Base-by-base conservation (phyloP, 2,888 invertebrate species). In the Catonia carolina region DNA sequence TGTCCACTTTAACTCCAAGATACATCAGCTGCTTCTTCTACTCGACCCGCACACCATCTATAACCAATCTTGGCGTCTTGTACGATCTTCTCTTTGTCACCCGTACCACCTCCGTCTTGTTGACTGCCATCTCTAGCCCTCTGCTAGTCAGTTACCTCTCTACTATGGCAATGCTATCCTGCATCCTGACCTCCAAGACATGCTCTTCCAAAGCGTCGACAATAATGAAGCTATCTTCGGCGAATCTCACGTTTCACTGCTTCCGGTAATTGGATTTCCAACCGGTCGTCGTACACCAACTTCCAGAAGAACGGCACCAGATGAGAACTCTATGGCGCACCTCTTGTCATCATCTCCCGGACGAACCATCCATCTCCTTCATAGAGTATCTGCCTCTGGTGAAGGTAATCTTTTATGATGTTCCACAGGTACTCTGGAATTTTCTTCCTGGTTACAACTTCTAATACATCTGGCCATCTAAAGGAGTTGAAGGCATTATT, bases 361-460 rank as follows among this genome's bases (percentile, higher is more conserved):
- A 41, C 15, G 17, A n/a, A 15, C 41, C 37, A 37, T 5, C 37
- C 2, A 3, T 37, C 37, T 3, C 41, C 41, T 6, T 41, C 15
- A 15, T 41, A 41, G 2, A 41, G 2, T 41, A 41, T 6, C 41
- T 41, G 41, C 17, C 41, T 41, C 41, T 41, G 41, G 17, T 41
- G 41, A 8, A 41, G 41, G 41, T 41, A 41, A 15, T 41, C 41
- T 41, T 14, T 17, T 41, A 41, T 41, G 41, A 41, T 41, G 12
- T 8, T 41, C 41, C 41, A 6, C 8, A 27, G 27, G 27, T 27
- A 27, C 8, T 27, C 4, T 27, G 15, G 41, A 41, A 41, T 17
- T 2, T 41, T 41, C n/a, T 14, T 41, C 14, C 41, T 41, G 10
- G 3, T 4, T 41, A 41, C 2, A 18, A 6, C 41, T 6, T 27